Conservation (phyloP, 2,797 vertebrate species). For the Euthynnus affinis region DNA sequence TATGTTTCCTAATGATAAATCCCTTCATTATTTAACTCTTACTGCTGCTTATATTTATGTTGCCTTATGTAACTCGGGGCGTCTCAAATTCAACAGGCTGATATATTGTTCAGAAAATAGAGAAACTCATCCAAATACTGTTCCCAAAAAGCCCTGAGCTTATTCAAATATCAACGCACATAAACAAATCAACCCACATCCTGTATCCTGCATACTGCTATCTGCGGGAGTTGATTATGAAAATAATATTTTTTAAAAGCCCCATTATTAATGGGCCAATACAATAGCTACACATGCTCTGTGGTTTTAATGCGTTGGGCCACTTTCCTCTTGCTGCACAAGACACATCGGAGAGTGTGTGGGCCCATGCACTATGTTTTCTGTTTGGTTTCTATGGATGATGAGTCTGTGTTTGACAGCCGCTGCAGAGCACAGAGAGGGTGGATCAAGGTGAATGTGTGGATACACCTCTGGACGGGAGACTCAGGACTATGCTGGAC, state of each 20-base stretch:
- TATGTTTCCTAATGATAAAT: not conserved
- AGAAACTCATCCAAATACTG: not conserved
- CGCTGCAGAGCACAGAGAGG: slow-evolving; percentile 15
- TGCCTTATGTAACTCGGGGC: not conserved
- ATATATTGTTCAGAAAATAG: not conserved
- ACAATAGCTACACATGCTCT: no score
- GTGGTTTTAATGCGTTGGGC: not conserved
- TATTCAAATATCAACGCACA: not conserved
- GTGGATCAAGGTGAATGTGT: slow-evolving; percentile 42
- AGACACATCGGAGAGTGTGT: not conserved
- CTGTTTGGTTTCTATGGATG: not conserved
- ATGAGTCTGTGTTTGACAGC: slow-evolving; percentile 55
- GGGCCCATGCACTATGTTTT: not conserved
- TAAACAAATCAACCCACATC: not conserved
- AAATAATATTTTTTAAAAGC: not conserved
- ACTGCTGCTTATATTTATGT: not conserved
- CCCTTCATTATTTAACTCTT: not conserved
- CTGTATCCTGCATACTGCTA: not conserved
- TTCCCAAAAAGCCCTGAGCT: not conserved
- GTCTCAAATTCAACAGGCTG: not conserved
- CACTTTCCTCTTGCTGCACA: not conserved
- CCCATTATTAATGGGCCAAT: not conserved
- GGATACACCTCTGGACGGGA: slow-evolving; percentile 14
- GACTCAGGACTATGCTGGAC: not conserved
- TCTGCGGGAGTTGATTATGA: not conserved